Evolutionary conservation across 2,888 invertebrate species (phyloP), one percentile per base, ranked within the genome.

Genomic region (Cryptus viduatorius): DNA sequence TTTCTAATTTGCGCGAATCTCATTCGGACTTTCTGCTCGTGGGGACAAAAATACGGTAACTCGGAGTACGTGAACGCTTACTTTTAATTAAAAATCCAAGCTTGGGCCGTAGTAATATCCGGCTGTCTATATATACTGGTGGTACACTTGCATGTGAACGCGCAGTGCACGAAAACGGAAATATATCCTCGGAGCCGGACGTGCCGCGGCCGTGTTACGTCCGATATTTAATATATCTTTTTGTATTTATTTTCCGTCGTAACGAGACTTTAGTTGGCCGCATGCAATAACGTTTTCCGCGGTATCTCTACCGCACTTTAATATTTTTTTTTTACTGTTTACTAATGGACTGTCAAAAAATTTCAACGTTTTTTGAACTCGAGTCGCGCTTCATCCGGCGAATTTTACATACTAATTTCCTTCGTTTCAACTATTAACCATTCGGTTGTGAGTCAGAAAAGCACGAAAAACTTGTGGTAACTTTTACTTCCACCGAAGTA

Each of bases 11-110:
- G 14, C 61, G 4, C 29, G 61, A 4, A 5, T 7, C 31, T 61
- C 29, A 29, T 59, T n/a, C 24, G 48, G 19, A 48, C 59, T 59
- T 42, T 16, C 37, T 37, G 37, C 5, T 50, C 59, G 16, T 31
- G 8, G 68, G 53, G 31, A 31, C 31, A 24, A 37, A 31, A 69
- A 50, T 31, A 46, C 8, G 24, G 69, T 31, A 67, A 42, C 68
- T 56, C 69, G 72, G 64, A 48, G 81, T 31, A 68, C 64, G 64
- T 24, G 69, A 50, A 69, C 56, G 53, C 69, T 50, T 69, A 84
- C 84, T 89, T 89, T 89, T 88, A 89, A 89, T 89, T 89, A 89
- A 89, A 61, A 89, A 88, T 85, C 81, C 83, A 82, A 82, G 67
- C 64, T 37, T 64, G 56, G 53, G 67, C 44, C n/a, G 67, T 72